phyloP scores from a whole-genome alignment of 37 sponge, comb jelly and placozoan species.

The Oscarella lobularis region DNA sequence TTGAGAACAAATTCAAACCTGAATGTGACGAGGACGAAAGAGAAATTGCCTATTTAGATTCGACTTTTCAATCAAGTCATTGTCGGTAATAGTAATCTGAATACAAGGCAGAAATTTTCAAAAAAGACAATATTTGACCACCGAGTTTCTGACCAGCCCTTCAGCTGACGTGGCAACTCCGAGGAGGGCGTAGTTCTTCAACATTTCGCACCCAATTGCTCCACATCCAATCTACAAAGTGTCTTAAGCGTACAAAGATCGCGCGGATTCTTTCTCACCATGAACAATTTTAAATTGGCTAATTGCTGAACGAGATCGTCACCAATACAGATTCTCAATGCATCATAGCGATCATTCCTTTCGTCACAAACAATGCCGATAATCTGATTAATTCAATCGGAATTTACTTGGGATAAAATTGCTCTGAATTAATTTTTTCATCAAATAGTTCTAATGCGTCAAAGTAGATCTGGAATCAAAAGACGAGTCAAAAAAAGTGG shows the following conservation, averaged over 20 bases:
- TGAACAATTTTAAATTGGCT: slow-evolving; percentile 52
- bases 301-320: slow-evolving; percentile 35
- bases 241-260: too few species aligned
- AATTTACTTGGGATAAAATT: not conserved
- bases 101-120: not conserved
- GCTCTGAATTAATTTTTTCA: too few species aligned
- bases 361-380: not conserved
- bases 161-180: slow-evolving; percentile 49
- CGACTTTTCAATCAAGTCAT: slow-evolving; percentile 94
- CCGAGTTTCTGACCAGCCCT: slow-evolving; percentile 20
- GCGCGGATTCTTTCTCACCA: slow-evolving; percentile 37
- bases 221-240: slow-evolving; percentile 87
- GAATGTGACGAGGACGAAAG: slow-evolving; percentile 75
- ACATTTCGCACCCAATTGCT: slow-evolving; percentile 97
- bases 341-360: slow-evolving; percentile 71
- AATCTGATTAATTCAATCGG: not conserved
- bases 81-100: slow-evolving; percentile 81
- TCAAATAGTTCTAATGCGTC: slow-evolving; percentile 40
- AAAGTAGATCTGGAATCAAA: slow-evolving; percentile 24
- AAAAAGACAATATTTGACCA: not conserved
- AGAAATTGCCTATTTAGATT: slow-evolving; percentile 96
- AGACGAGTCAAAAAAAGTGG: not conserved
- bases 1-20: slow-evolving; percentile 23
- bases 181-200: slow-evolving; percentile 89
- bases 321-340: slow-evolving; percentile 69